A percentile compares a stretch with the other conserved stretches of the same genome.
Conservation (phyloP, 2,888 invertebrate genomes). For the Chydorus sphaericus region DNA sequence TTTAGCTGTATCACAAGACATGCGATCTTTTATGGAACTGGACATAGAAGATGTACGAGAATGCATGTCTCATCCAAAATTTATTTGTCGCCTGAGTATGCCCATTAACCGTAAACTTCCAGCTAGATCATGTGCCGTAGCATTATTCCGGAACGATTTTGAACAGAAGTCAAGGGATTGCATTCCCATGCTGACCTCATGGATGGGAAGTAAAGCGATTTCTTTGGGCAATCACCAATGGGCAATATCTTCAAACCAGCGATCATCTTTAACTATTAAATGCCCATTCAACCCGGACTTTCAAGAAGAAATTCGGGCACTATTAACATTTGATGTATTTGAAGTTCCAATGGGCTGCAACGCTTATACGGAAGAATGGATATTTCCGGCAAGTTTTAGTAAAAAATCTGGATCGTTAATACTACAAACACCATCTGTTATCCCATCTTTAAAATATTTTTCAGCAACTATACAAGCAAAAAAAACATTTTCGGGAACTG, state of each 20-base stretch:
- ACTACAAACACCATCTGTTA: no score
- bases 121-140: neutral
- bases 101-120: neutral
- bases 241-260: neutral
- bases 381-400: neutral
- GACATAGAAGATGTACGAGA: neutral
- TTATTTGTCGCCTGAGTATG: neutral
- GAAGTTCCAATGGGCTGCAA: neutral
- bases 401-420: no score
- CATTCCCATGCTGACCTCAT: neutral
- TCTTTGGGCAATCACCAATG: neutral
- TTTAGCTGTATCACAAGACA: neutral
- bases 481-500: no score
- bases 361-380: neutral
- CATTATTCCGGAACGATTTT: neutral
- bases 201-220: neutral
- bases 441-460: no score
- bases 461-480: no score
- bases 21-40: neutral
- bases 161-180: neutral
- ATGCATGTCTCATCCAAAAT: neutral
- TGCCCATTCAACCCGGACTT: neutral
- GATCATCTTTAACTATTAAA: neutral
- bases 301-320: no score
- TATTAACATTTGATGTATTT: neutral